A percentile compares a stretch with the other conserved stretches of the same genome.
Conservation (phyloP, 2,797 vertebrate genomes). For the Myripristis murdjan region DNA sequence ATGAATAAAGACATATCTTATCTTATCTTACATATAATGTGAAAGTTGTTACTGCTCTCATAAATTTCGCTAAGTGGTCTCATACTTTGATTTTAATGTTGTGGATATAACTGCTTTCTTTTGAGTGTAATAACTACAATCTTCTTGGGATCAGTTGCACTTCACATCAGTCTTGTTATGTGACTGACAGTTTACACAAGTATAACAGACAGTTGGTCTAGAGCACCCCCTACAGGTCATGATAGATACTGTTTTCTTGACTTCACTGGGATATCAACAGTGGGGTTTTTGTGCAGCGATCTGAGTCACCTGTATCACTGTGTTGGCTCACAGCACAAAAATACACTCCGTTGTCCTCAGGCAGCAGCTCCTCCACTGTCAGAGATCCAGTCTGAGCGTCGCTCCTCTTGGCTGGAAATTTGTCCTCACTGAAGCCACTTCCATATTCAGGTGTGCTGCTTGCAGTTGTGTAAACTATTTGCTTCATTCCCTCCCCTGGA, state of each 20-base stretch:
- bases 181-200: no score
- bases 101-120: no score
- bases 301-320: constrained; percentile 47
- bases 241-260: not conserved
- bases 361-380: constrained; percentile 37
- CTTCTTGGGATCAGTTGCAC: no score
- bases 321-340: constrained; percentile 64
- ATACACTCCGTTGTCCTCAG: constrained; percentile 63
- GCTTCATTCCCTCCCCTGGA: constrained; percentile 55
- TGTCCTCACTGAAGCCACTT: constrained; percentile 21
- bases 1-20: no score
- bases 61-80: no score
- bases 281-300: constrained; percentile 53
- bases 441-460: not conserved
- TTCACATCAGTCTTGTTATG: no score
- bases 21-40: no score
- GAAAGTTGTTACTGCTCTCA: no score
- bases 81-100: no score
- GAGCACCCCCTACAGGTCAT: constrained; percentile 6
- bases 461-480: constrained; percentile 20
- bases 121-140: no score
- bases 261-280: not conserved
- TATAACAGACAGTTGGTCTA: no score
- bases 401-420: constrained; percentile 30
- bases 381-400: constrained; percentile 46